Base-by-base conservation (phyloP, 2,888 invertebrate species). In the Labia minor region DNA sequence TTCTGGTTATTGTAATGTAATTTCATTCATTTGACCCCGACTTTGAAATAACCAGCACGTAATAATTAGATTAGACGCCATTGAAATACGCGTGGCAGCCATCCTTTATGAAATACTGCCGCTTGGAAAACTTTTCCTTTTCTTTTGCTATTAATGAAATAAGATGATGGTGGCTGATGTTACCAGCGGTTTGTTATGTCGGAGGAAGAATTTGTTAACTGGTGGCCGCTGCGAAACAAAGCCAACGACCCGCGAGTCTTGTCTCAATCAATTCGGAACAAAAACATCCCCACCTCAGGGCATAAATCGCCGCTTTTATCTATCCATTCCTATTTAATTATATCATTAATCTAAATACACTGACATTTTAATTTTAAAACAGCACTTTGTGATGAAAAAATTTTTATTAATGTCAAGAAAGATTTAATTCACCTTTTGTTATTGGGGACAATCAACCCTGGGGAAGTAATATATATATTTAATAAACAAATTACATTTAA, bases 1-100 rank as follows among this genome's bases (percentile, higher is more conserved):
- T 49, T 49, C 49, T 49, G 49, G 49, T 49, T 49, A 49, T 49
- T 49, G 49, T 49, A 49, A 49, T 49, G 49, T 49, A 49, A 49
- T 49, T 49, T 49, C 49, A 49, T 49, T 49, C 49, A 49, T 49
- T 49, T 49, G 49, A 49, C 49, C 49, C 49, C 49, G 49, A 49
- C 49, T 49, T n/a, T 49, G 49, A 49, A 49, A 49, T 49, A 49
- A 4, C 49, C 49, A 14, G 49, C 49, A 49, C 49, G 49, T 49
- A 49, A 49, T 49, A 49, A 49, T 49, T 49, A 49, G 49, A 49
- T 49, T 49, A 49, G 49, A 16, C 49, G 49, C 49, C 49, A 49
- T 49, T 49, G 49, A 49, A 49, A 3, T 49, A 16, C 49, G 49
- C 49, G 49, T 49, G 49, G 6, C 49, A 49, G 6, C 49, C 49